These are phyloP conservation scores for Cherax destructor DNA, from an alignment of 1,140 invertebrate species.

Conservation along the genomic window DNA sequence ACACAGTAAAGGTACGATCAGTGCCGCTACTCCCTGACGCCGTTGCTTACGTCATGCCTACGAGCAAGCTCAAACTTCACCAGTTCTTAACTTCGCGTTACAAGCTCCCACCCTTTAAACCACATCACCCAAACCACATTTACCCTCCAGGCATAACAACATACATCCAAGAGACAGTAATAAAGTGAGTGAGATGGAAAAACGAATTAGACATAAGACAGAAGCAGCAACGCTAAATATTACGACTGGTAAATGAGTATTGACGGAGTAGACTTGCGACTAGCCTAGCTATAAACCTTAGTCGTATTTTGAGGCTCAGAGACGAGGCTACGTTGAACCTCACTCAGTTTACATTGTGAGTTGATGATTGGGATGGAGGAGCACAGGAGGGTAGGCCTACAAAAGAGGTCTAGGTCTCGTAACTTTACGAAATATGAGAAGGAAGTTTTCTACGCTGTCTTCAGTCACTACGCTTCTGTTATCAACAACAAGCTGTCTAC, in stretches of 20 bases:
- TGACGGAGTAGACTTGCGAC: conserved; percentile 57
- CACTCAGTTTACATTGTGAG: conserved; percentile 6
- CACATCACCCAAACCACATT: background rate
- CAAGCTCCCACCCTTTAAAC: background rate
- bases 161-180: too few relatives aligned
- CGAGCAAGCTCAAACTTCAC: conserved; percentile 45
- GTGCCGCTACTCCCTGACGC: conserved; percentile 14
- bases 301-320: conserved; percentile 30
- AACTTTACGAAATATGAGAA: conserved; percentile 61
- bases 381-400: background rate
- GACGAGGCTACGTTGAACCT: background rate
- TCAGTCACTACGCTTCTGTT: conserved; percentile 25
- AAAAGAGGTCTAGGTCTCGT: conserved; percentile 38
- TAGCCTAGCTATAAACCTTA: conserved; percentile 29
- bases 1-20: conserved; percentile 40
- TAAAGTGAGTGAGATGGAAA: too few relatives aligned
- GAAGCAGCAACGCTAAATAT: conserved; percentile 38
- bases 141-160: too few relatives aligned
- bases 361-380: background rate
- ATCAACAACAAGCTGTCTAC: conserved; percentile 41
- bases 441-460: conserved; percentile 51
- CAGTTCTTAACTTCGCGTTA: conserved; percentile 50
- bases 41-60: conserved; percentile 56
- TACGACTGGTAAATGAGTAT: conserved; percentile 51
- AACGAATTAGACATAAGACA: too few relatives aligned